phyloP scores from a whole-genome alignment of 2,888 invertebrate genomes.

The Chouioia cunea region DNA sequence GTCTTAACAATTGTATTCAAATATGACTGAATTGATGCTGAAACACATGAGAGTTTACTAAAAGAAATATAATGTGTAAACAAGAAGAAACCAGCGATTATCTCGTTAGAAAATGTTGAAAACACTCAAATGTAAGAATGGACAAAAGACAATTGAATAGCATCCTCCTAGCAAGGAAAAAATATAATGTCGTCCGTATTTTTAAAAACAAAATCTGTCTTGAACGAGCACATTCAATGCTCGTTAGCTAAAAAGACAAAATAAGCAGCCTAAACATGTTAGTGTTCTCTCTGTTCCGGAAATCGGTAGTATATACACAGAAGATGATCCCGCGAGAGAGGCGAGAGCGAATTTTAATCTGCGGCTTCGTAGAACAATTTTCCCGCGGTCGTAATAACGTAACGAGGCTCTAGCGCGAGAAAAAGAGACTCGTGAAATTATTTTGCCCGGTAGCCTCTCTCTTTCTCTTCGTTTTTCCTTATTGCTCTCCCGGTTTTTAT shows the following conservation, averaged over 20 bases:
- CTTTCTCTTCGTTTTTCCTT: conserved; percentile 10
- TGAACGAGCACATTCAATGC: conserved; percentile 8
- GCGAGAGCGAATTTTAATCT: conserved; percentile 37
- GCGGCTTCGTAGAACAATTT: conserved; percentile 40
- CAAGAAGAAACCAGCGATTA: no score
- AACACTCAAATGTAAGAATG: no score
- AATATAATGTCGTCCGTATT: not conserved
- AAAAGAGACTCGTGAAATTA: conserved; percentile 34
- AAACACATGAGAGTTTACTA: no score
- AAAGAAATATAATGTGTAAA: no score
- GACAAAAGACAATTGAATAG: not conserved
- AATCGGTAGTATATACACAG: conserved; percentile 11
- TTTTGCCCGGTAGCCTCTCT: conserved; percentile 23
- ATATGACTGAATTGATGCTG: no score
- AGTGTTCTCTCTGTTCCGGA: conserved; percentile 20
- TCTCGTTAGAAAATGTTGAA: no score
- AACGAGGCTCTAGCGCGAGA: conserved; percentile 30
- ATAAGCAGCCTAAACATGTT: conserved; percentile 20
- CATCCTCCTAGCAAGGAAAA: not conserved
- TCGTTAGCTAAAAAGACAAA: not conserved
- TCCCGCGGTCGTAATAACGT: conserved; percentile 38
- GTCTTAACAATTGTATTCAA: no score
- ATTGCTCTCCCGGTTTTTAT: not conserved
- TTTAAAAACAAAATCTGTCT: conserved; percentile 1
- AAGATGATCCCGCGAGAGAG: conserved; percentile 23